A percentile compares a stretch with the other conserved stretches of the same genome.
Conservation (phyloP, 2,113 vertebrate genomes). For the Solea senegalensis region DNA sequence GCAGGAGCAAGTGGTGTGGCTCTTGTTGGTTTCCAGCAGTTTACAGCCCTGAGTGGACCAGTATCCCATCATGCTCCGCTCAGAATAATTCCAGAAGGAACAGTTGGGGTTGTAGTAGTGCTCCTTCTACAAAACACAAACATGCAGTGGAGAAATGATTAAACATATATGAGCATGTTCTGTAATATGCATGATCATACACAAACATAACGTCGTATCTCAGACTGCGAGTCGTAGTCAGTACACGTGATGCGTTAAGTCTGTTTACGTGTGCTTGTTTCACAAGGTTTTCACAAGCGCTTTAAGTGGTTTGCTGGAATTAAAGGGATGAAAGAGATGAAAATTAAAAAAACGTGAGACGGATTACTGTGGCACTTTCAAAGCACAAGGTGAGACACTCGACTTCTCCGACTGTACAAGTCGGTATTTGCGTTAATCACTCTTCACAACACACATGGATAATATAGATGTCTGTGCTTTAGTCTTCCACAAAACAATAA, state of each 20-base stretch:
- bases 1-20: constrained; percentile 95
- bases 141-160: constrained; percentile 1
- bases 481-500: neutral
- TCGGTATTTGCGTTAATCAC: constrained; percentile 1
- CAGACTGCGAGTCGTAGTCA: neutral
- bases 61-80: constrained; percentile 98
- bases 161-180: constrained; percentile 39
- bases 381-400: neutral
- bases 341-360: neutral
- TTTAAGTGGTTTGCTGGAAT: neutral
- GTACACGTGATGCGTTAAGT: neutral
- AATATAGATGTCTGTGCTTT: constrained; percentile 14
- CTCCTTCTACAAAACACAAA: constrained; percentile 87
- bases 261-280: neutral
- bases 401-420: neutral
- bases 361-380: constrained; percentile 4
- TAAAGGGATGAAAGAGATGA: constrained; percentile 5
- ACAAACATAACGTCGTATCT: constrained; percentile 22
- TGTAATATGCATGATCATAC: constrained; percentile 41
- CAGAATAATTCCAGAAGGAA: constrained; percentile 99
- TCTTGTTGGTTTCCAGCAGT: constrained; percentile 94
- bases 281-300: neutral
- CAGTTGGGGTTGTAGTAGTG: constrained; percentile 99
- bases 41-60: constrained; percentile 99
- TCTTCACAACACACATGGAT: neutral